Percentiles rank a stretch among this genome's conserved stretches.
These are phyloP conservation scores for Eudemis profundana DNA, from an alignment of 2,888 invertebrate genomes.

Conservation along the genomic window DNA sequence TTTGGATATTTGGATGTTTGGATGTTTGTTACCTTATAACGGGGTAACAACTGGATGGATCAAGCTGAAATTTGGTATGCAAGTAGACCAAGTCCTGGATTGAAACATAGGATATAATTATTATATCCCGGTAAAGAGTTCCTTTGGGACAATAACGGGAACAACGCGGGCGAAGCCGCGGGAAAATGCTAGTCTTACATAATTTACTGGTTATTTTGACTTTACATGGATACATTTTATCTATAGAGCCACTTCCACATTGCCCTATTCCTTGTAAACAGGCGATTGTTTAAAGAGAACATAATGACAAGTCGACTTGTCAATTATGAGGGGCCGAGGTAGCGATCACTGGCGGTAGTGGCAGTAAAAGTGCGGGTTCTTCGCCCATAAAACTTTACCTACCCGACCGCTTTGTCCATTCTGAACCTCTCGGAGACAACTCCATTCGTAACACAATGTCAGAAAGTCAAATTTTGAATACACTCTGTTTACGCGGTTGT, in stretches of 20 bases:
- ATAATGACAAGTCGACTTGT: constrained; percentile 81
- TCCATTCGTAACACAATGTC: constrained; percentile 53
- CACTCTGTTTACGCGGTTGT: not conserved
- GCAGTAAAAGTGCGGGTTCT: constrained; percentile 81
- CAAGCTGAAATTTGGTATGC: too few relatives aligned
- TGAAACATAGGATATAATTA: too few relatives aligned
- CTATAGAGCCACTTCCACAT: constrained; percentile 21
- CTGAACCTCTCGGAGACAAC: constrained; percentile 55
- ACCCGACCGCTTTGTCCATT: constrained; percentile 76
- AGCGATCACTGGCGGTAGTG: constrained; percentile 82
- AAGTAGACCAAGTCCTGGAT: too few relatives aligned
- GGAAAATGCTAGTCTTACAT: too few relatives aligned
- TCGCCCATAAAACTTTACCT: constrained; percentile 80
- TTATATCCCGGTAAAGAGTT: too few relatives aligned
- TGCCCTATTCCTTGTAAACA: constrained; percentile 37
- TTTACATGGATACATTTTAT: too few relatives aligned
- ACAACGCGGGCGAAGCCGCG: too few relatives aligned
- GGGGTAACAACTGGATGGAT: too few relatives aligned
- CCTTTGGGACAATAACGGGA: too few relatives aligned
- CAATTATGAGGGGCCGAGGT: constrained; percentile 83
- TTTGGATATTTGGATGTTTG: too few relatives aligned
- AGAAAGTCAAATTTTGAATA: constrained; percentile 62
- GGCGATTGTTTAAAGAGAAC: constrained; percentile 75
- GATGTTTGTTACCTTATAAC: too few relatives aligned
- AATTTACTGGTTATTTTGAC: not conserved